Evolutionary conservation across 2,888 invertebrate genomes (phyloP), one percentile per base, ranked within the genome.

Genomic region (Geophilus truncorum): DNA sequence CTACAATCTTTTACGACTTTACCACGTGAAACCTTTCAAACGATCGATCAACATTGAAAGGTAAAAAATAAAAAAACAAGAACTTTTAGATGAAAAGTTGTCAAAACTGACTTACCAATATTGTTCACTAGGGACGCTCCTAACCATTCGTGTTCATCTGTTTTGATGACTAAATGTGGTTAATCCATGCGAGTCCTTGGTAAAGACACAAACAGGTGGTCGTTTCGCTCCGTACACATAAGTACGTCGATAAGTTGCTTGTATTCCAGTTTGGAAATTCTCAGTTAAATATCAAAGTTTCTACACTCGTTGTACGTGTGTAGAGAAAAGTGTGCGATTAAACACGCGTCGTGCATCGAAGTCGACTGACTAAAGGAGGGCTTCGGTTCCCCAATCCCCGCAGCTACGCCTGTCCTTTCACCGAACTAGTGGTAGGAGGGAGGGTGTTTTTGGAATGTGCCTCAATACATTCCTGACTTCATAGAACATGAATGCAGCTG

Each of bases 391-490:
- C 78, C 40, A 51, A n/a, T 45, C 78, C 78, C 78, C 40, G 28
- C 51, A 40, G 78, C 78, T 45, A 78, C 40, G 78, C 40, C 40
- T 78, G 78, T 78, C 78, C 78, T 78, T 78, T 78, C 78, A 45
- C 78, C 78, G n/a, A 78, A 40, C 32, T 32, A 18, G 77, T 36
- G 77, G 36, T 23, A 23, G 32, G 77, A 21, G 32, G 76, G 36
- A 40, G 23, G 78, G 28, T 32, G 36, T n/a, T 1, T 28, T 77
- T 45, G 78, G 78, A 78, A 78, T 78, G 78, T 45, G 45, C 78
- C 36, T 78, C 36, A 23, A 45, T 34, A 40, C 78, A 78, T 78
- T 78, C 51, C 78, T 45, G 40, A 78, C 51, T 78, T 78, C 78
- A 78, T 78, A 40, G 45, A 36, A 34, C 51, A 40, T 78, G 78